Conservation (phyloP, 2,888 invertebrate genomes). For the Synergus japonicus region DNA sequence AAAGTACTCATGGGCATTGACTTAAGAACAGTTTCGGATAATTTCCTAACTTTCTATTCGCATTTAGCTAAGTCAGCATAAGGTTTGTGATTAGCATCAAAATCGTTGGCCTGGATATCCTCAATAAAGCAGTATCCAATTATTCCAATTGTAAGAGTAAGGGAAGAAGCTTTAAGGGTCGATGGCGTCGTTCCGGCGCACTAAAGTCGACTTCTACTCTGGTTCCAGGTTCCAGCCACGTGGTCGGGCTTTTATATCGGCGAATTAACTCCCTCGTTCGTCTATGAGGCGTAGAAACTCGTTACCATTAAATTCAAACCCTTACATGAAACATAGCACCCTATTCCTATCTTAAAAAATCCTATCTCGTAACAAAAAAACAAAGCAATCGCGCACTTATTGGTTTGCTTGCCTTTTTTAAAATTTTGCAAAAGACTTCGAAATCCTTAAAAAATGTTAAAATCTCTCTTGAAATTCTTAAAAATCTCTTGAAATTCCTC, state of each 20-base stretch:
- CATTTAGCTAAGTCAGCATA: conserved; percentile 5
- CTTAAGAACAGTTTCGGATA: not conserved
- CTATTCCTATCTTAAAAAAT: no score
- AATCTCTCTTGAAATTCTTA: no score
- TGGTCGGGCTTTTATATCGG: conserved; percentile 31
- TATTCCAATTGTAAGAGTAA: not conserved
- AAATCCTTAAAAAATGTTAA: no score
- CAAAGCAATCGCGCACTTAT: no score
- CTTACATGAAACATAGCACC: conserved; percentile 17
- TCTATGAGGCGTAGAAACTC: conserved; percentile 20
- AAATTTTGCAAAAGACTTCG: no score
- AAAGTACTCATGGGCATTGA: conserved; percentile 2
- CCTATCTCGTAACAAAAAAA: no score
- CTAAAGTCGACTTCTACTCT: conserved; percentile 37
- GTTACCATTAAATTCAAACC: conserved; percentile 20
- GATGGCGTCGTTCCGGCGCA: conserved; percentile 24
- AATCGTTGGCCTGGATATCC: conserved; percentile 7
- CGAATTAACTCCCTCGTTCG: conserved; percentile 11
- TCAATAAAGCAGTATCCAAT: conserved; percentile 26
- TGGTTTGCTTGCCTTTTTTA: no score
- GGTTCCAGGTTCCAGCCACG: conserved; percentile 16
- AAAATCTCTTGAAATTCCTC: no score
- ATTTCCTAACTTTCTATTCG: conserved; percentile 15
- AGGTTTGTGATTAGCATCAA: conserved; percentile 18
- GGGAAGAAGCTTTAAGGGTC: conserved; percentile 28